A percentile compares a stretch with the other conserved stretches of the same genome.
These are phyloP conservation scores for Melanotaenia parkinsoni DNA, from an alignment of 2,797 vertebrate genomes.

Conservation along the genomic window DNA sequence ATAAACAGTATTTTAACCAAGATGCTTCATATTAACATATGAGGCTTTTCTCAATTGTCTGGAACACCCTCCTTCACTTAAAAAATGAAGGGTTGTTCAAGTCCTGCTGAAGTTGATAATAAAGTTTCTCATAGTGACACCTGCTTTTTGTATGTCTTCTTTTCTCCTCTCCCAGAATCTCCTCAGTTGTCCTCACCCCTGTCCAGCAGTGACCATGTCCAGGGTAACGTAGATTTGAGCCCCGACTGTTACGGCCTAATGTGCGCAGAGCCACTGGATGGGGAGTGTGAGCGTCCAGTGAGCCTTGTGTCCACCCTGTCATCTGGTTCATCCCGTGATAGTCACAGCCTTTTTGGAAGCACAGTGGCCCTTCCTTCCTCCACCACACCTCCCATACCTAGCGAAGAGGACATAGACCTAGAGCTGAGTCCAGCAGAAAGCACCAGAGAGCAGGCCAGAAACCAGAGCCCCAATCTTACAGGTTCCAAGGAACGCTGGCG, in stretches of 20 bases:
- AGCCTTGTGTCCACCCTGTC: slow-evolving; percentile 85
- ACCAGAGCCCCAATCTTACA: slow-evolving; percentile 43
- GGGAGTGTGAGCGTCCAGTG: slow-evolving; percentile 83
- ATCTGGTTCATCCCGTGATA: slow-evolving; percentile 85
- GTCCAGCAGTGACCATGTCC: slow-evolving; percentile 80
- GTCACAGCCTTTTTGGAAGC: slow-evolving; percentile 83
- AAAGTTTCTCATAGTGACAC: slow-evolving; percentile 7
- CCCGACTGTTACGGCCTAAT: slow-evolving; percentile 73
- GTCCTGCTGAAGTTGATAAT: neutral
- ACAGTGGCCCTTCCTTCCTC: slow-evolving; percentile 66
- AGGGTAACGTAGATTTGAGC: slow-evolving; percentile 58
- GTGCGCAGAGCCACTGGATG: slow-evolving; percentile 71
- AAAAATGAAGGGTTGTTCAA: neutral
- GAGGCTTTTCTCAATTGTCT: neutral
- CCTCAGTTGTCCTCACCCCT: slow-evolving; percentile 77
- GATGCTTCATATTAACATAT: neutral
- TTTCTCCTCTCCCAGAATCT: slow-evolving; percentile 71
- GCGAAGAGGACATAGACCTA: slow-evolving; percentile 79
- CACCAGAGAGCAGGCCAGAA: slow-evolving; percentile 23
- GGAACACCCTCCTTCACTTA: neutral
- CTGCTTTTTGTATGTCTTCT: slow-evolving; percentile 22
- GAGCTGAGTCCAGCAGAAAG: slow-evolving; percentile 78
- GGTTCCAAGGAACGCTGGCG: slow-evolving; percentile 43
- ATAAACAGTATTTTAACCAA: neutral
- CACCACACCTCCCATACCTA: slow-evolving; percentile 51